Evolutionary conservation across 2,888 invertebrate genomes (phyloP), one percentile per base, ranked within the genome.

Genomic region (Taphrorychus bicolor): DNA sequence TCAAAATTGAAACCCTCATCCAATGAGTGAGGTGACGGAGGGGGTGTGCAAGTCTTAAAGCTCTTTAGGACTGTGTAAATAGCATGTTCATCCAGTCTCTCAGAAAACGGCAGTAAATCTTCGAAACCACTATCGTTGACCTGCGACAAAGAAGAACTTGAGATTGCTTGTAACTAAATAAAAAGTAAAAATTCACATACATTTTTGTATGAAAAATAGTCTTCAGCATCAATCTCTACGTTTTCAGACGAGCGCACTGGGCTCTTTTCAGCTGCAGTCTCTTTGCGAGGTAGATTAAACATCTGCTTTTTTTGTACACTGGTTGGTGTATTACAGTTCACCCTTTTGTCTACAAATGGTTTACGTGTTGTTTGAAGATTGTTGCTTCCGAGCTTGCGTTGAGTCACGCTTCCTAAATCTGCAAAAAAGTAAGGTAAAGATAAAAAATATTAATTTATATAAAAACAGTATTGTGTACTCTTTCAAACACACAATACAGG

Each of bases 341-440:
- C 73, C 49, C 74, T 69, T 61, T 73, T 71, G 59, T 76, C 77
- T 4, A 68, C 59, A 56, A 78, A 75, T 5, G 78, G 76, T 70
- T 76, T 75, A 54, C 77, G 62, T 7, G 70, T 54, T 3, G 16
- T 14, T 45, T 45, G 45, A n/a, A 16, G 57, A 18, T 62, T 48
- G 23, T 64, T 64, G 5, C 49, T 40, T 17, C 72, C 73, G 5
- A 73, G 73, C 59, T 76, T 76, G 59, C 73, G 71, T 54, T 71
- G 67, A 5, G 73, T 54, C 18, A 58, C 32, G 41, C 66, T 73
- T n/a, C 67, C 72, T 5, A 67, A 59, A 70, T 75, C 74, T 75
- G 21, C 7, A 69, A 67, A 2, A 5, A 17, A n/a, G 14, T 45
- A 3, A 5, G 14, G 5, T 14, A n/a, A n/a, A 45, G 4, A 45